Evolutionary conservation across 2,797 vertebrate species (phyloP), one percentile per base, ranked within the genome.

Genomic region (Enteromius afrohamiltoni): DNA sequence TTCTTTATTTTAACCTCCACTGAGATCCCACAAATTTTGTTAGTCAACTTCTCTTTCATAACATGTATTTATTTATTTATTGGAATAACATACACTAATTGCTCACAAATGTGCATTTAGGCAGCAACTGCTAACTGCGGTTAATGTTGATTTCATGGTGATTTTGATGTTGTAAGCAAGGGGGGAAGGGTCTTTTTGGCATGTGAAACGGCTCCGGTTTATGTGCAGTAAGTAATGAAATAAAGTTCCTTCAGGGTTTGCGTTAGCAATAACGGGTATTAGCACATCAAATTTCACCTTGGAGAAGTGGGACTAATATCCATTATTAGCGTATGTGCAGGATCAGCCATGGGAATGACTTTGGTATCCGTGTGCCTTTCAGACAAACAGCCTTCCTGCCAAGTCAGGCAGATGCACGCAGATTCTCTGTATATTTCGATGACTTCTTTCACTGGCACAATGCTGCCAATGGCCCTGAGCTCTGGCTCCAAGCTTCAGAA

Each of bases 251-350:
- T 47, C 64, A 60, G 4, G 11, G 31, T 77, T 79, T 74, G 64
- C 87, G 71, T 82, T 88, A 86, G 83, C 78, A 90, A 90, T 90
- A 89, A 78, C 62, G 78, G 79, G 87, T 89, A 89, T 92, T 89
- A 91, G 87, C 87, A 89, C 85, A 64, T 88, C 88, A 85, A 71
- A 77, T 79, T 34, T 83, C 42, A 79, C 37, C 60, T 45, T 47
- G 37, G 64, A 65, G 88, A 89, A 37, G 53, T 1, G 55, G 53
- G 65, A 85, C 68, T 83, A 58, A 85, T 84, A 47, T 78, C 49
- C 85, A 89, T 89, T 90, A 92, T 91, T 84, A 85, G 88, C 88
- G 87, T 86, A 89, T 86, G 84, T 2, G 45, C 71, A 53, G 77
- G 79, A 92, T 91, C 88, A 83, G 77, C 74, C 47, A 77, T 71